A percentile compares a stretch with the other conserved stretches of the same genome.
Conservation (phyloP, 2,888 invertebrate species). For the Phengaris alcon region DNA sequence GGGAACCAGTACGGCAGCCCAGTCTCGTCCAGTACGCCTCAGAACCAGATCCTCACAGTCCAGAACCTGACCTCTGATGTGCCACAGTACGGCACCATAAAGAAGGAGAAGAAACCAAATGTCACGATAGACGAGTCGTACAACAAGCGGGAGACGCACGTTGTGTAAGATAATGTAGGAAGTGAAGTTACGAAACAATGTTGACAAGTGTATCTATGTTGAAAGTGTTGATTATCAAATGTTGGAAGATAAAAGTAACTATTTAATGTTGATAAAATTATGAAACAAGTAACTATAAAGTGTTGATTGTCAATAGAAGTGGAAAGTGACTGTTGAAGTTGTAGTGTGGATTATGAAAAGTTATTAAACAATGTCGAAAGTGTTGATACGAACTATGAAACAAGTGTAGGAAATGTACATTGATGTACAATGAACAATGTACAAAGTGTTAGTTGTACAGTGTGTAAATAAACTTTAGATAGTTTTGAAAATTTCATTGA, state of each 20-base stretch:
- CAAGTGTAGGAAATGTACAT: constrained; percentile 26
- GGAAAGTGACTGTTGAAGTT: neutral
- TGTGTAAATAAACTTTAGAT: constrained; percentile 46
- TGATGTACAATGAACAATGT: constrained; percentile 5
- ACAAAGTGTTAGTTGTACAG: constrained; percentile 32
- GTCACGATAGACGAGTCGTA: constrained; percentile 73
- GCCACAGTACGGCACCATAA: constrained; percentile 76
- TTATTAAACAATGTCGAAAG: constrained; percentile 27
- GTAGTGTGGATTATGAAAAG: neutral
- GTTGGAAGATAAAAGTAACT: neutral
- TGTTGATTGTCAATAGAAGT: neutral
- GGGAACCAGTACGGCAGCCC: constrained; percentile 75
- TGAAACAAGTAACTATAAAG: neutral
- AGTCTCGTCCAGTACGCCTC: constrained; percentile 67
- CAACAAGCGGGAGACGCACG: constrained; percentile 69
- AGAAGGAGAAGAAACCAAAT: constrained; percentile 75
- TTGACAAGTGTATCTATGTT: neutral
- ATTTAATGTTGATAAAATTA: neutral
- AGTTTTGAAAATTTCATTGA: constrained; percentile 69
- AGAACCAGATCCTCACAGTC: constrained; percentile 80
- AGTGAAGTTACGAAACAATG: constrained; percentile 28
- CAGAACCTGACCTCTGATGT: constrained; percentile 75
- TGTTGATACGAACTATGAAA: neutral
- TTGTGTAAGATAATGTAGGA: constrained; percentile 48
- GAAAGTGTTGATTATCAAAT: neutral